Percentiles rank a stretch among this genome's conserved stretches.
These are phyloP conservation scores for Psettodes erumei DNA, from an alignment of 2,113 vertebrate species.

Conservation along the genomic window DNA sequence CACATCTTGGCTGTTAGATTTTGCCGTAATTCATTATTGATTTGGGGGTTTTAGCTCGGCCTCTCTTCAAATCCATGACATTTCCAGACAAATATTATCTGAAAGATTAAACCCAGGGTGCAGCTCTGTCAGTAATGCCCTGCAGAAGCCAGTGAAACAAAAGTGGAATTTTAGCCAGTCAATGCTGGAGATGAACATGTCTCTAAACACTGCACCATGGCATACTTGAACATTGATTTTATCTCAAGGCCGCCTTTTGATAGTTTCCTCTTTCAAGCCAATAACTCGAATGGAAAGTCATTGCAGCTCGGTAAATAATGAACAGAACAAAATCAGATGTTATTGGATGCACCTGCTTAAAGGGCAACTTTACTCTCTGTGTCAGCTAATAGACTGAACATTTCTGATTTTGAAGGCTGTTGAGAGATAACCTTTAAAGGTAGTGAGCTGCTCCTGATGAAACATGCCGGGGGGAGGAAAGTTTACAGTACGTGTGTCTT, in stretches of 20 bases:
- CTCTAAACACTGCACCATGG: conserved; percentile 17
- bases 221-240: conserved; percentile 37
- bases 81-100: conserved; percentile 67
- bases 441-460: conserved; percentile 46
- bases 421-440: conserved; percentile 76
- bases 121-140: conserved; percentile 58
- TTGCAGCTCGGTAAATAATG: conserved; percentile 58
- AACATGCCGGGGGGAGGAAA: conserved; percentile 22
- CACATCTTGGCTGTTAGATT: conserved; percentile 29
- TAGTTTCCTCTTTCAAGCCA: conserved; percentile 42
- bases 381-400: conserved; percentile 64
- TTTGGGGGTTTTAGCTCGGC: conserved; percentile 49
- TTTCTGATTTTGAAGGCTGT: conserved; percentile 63
- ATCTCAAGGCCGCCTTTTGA: conserved; percentile 54
- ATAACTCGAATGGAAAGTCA: conserved; percentile 42
- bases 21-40: conserved; percentile 71
- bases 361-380: conserved; percentile 69
- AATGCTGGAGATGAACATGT: conserved; percentile 26
- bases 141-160: conserved; percentile 49
- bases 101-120: conserved; percentile 60
- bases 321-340: conserved; percentile 55
- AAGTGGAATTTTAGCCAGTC: conserved; percentile 26
- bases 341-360: conserved; percentile 70
- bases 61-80: conserved; percentile 67
- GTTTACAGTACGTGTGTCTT: conserved; percentile 33